Base-by-base conservation (phyloP, 2,797 vertebrate species). In the Syngnathus rostellatus region DNA sequence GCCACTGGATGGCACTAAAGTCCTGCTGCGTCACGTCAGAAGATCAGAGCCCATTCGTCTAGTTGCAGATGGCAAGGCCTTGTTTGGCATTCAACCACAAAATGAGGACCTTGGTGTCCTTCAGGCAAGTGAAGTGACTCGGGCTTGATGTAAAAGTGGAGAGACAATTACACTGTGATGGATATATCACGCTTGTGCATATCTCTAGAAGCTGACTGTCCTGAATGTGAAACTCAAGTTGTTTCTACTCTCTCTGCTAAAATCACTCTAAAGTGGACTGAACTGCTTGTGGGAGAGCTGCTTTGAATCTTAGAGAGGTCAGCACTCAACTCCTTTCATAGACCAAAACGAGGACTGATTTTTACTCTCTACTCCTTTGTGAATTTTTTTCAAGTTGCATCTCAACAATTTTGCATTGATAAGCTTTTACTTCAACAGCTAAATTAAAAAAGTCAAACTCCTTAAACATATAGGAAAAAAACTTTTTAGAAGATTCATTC, bases 161-260 rank as follows among this genome's bases (percentile, higher is more conserved):
- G 72, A 83, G 81, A 87, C 84, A 83, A 87, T 87, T 82, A 85
- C 77, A 53, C 70, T 0, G 68, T 83, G 82, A 87, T 85, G 78
- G 83, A 88, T 86, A 76, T 82, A 83, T 85, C 79, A 83, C 77
- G 40, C 68, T 54, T 82, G 71, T 78, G 76, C 84, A 84, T 87
- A 80, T 82, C 80, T 83, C 77, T 31, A 25, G 74, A 51, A 77
- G 81, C 74, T 78, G 81, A 78, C 78, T 76, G 74, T 72, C 71
- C 65, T 76, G 79, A 85, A 84, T 83, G 53, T 82, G 81, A 86
- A 87, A 31, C 31, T 31, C 31, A 31, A 83, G 85, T 82, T 87
- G 76, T 83, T 77, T 70, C 58, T 1, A 69, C 57, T 66, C 67
- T 14, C 69, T 71, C 66, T 38, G 31, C 66, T 72, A 31, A 31